Conservation (phyloP, 2,113 vertebrate species). For the Mohoua ochrocephala region DNA sequence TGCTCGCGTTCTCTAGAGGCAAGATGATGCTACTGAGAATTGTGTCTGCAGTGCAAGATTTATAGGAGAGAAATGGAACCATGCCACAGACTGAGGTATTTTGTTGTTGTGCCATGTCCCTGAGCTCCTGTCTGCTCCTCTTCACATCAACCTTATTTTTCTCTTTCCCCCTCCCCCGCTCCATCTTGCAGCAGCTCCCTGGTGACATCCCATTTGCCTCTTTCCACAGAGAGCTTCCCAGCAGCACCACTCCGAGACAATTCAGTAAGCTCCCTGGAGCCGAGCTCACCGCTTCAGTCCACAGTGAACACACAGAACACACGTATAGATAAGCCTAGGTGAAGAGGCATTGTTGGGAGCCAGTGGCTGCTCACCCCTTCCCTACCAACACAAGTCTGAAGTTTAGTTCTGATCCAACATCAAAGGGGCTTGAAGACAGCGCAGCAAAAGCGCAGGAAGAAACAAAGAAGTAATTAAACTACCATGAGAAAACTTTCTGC, state of each 20-base stretch:
- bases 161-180: neutral
- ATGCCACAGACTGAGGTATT: neutral
- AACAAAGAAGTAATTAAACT: neutral
- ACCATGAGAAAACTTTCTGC: neutral
- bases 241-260: neutral
- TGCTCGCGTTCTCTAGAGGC: neutral
- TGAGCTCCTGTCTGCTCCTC: neutral
- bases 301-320: neutral
- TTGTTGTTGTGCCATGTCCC: neutral
- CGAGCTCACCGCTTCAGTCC: neutral
- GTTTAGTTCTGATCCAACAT: neutral
- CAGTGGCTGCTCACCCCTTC: neutral
- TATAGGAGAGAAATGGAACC: neutral
- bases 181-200: neutral
- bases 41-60: neutral
- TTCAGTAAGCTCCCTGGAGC: neutral
- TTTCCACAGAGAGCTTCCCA: neutral
- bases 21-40: neutral
- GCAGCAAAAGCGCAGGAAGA: neutral
- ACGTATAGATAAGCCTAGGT: neutral
- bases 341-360: neutral
- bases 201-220: neutral
- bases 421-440: neutral
- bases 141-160: neutral
- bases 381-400: neutral